These are phyloP conservation scores for Pollimyrus isidori DNA, from an alignment of 2,113 vertebrate genomes.

Conservation along the genomic window DNA sequence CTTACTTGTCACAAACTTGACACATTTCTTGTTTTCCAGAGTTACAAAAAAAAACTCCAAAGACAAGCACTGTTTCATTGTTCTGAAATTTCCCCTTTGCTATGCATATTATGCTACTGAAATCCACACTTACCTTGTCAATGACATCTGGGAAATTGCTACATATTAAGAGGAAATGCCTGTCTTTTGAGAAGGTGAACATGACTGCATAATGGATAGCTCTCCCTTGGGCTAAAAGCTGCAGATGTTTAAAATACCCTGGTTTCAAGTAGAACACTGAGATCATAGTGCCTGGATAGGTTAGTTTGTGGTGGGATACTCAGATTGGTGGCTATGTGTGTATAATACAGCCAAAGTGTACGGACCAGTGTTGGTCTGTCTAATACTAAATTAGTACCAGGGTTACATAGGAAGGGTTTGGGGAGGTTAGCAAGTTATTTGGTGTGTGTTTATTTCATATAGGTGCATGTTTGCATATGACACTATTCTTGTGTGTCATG, in stretches of 20 bases:
- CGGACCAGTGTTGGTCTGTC: background rate
- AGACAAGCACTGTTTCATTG: slow-evolving; percentile 73
- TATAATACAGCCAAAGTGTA: background rate
- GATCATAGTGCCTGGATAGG: slow-evolving; percentile 31
- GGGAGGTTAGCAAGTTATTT: background rate
- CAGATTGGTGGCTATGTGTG: background rate
- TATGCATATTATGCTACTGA: slow-evolving; percentile 80
- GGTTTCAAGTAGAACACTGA: slow-evolving; percentile 32
- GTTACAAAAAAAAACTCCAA: slow-evolving; percentile 44
- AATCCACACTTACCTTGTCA: slow-evolving; percentile 99
- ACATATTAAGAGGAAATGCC: slow-evolving; percentile 96
- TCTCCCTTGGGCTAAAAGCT: slow-evolving; percentile 47
- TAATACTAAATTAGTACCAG: background rate
- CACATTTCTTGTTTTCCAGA: slow-evolving; percentile 54
- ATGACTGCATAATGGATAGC: slow-evolving; percentile 48
- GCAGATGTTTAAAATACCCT: slow-evolving; percentile 36
- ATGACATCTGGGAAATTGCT: slow-evolving; percentile 99
- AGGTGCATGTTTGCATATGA: background rate
- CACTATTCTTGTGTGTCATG: background rate
- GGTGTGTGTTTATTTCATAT: background rate
- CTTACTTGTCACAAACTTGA: slow-evolving; percentile 62
- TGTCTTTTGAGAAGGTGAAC: slow-evolving; percentile 77
- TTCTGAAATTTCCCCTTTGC: slow-evolving; percentile 82
- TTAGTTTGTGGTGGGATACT: background rate
- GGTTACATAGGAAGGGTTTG: background rate